Percentiles rank a stretch among this genome's conserved stretches.
Conservation (phyloP, 2,888 invertebrate genomes). For the Diaperis boleti region DNA sequence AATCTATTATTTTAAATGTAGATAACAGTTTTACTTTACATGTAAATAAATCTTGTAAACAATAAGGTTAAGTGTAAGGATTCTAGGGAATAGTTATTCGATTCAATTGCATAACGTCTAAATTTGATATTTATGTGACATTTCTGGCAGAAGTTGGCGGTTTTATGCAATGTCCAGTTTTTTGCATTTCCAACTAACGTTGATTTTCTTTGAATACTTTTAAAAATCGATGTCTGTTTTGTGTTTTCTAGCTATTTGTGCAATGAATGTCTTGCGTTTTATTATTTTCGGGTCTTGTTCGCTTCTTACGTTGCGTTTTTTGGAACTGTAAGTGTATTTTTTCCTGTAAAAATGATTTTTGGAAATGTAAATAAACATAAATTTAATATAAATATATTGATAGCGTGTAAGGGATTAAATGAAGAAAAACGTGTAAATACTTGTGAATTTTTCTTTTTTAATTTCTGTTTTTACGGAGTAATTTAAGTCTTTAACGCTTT, state of each 20-base stretch:
- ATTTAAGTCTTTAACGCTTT: conserved; percentile 60
- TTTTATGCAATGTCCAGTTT: conserved; percentile 51
- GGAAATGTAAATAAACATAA: conserved; percentile 58
- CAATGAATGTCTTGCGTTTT: conserved; percentile 18
- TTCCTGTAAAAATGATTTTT: conserved; percentile 40
- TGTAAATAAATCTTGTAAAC: conserved; percentile 32
- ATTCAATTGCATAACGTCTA: conserved; percentile 48
- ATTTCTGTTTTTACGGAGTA: conserved; percentile 57
- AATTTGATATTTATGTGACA: conserved; percentile 46
- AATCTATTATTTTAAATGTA: conserved; percentile 36
- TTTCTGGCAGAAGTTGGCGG: conserved; percentile 18
- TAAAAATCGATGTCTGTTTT: conserved; percentile 39
- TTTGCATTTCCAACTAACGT: conserved; percentile 55
- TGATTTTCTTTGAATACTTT: conserved; percentile 43
- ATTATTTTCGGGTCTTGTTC: conserved; percentile 5
- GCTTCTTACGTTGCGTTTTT: conserved; percentile 44
- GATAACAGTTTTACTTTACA: conserved; percentile 39
- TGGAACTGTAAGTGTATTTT: conserved; percentile 18
- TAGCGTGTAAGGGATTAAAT: conserved; percentile 51
- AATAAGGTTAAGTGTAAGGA: conserved; percentile 38
- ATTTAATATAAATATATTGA: conserved; percentile 54
- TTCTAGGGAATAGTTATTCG: conserved; percentile 45
- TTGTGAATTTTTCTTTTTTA: conserved; percentile 63
- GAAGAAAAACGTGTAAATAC: conserved; percentile 60
- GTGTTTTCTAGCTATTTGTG: conserved; percentile 20